These are phyloP conservation scores for Trichonephila clavata DNA, from an alignment of 1,140 invertebrate species.

Conservation along the genomic window DNA sequence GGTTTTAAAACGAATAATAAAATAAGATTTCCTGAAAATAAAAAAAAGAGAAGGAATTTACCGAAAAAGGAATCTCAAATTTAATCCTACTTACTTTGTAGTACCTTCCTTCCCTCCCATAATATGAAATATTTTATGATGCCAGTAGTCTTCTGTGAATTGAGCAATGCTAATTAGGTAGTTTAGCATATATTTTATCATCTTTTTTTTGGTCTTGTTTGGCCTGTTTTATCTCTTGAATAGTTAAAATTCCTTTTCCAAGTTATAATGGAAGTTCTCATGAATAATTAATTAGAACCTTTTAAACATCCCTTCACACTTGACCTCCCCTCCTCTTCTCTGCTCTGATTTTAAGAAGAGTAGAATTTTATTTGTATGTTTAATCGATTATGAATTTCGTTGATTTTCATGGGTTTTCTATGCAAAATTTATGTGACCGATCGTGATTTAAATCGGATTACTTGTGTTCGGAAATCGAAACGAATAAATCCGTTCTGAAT, in stretches of 20 bases:
- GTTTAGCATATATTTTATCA: neutral
- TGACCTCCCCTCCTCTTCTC: neutral
- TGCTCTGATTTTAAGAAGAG: neutral
- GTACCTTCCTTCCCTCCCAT: neutral
- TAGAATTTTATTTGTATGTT: neutral
- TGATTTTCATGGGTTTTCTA: neutral
- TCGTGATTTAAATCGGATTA: neutral
- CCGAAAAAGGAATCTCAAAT: neutral
- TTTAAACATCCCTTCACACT: neutral
- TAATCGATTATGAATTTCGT: slow-evolving; percentile 6
- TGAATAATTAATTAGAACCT: slow-evolving; percentile 44
- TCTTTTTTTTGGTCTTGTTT: neutral
- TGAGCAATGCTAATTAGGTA: slow-evolving; percentile 7
- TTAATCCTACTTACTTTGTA: neutral
- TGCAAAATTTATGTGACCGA: neutral
- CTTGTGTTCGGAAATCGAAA: neutral
- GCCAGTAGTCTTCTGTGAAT: neutral
- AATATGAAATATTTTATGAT: slow-evolving; percentile 10
- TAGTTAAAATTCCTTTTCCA: slow-evolving; percentile 46
- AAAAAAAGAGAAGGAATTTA: no score
- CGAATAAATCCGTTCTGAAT: neutral
- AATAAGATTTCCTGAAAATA: neutral
- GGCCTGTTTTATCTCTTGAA: neutral
- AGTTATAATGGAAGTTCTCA: slow-evolving; percentile 25
- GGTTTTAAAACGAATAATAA: neutral